Evolutionary conservation across 1,140 invertebrate genomes (phyloP).

Genomic region (silkworm (Bombyx mori)): ASM3026992v2 NC_085123.1:5531501-5532000

Average conservation of each 20-base stretch:
- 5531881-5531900: too few relatives aligned
- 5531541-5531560: not conserved
- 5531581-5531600: not conserved
- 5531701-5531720: constrained; percentile 40
- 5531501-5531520: too few relatives aligned
- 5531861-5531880: too few relatives aligned
- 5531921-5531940: too few relatives aligned
- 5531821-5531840: constrained; percentile 28
- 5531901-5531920: too few relatives aligned
- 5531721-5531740: constrained; percentile 41
- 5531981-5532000: too few relatives aligned
- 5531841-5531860: constrained; percentile 9
- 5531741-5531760: constrained; percentile 52
- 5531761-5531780: constrained; percentile 28
- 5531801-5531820: constrained; percentile 27
- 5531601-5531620: not conserved
- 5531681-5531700: constrained; percentile 11
- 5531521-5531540: too few relatives aligned
- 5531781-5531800: constrained; percentile 10
- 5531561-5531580: not conserved
- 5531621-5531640: not conserved
- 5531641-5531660: not conserved
- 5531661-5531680: constrained; percentile 15
- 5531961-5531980: too few relatives aligned
- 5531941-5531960: too few relatives aligned